Conservation (phyloP, 2,888 invertebrate genomes). For the Linnaemya tessellans region DNA sequence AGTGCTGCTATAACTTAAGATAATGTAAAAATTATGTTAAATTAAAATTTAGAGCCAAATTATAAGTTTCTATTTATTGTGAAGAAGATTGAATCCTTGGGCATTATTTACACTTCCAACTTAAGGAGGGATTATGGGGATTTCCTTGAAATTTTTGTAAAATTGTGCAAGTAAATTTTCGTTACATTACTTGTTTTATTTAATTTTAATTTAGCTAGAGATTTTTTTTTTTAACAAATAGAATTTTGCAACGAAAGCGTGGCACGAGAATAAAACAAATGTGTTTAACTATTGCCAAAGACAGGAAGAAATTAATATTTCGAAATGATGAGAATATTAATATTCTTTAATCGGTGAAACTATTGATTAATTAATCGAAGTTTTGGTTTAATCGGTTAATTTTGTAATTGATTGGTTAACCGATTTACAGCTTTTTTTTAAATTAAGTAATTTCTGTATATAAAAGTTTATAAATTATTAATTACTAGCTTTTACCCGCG, state of each 20-base stretch:
- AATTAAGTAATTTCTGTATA: too few species aligned
- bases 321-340: too few species aligned
- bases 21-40: slow-evolving; percentile 71
- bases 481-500: too few species aligned
- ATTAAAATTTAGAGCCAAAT: slow-evolving; percentile 49
- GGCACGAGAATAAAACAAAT: not conserved
- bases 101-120: not conserved
- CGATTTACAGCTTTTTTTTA: too few species aligned
- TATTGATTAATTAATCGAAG: too few species aligned
- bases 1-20: slow-evolving; percentile 45
- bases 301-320: too few species aligned
- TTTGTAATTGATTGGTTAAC: too few species aligned
- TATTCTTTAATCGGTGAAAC: too few species aligned
- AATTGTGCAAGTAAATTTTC: not conserved
- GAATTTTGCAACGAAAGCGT: not conserved
- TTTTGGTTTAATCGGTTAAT: too few species aligned
- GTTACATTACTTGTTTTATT: not conserved
- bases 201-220: not conserved
- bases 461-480: too few species aligned
- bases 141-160: slow-evolving; percentile 77
- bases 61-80: slow-evolving; percentile 42
- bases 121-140: slow-evolving; percentile 11
- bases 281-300: not conserved
- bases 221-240: not conserved
- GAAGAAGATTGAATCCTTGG: slow-evolving; percentile 7